A percentile compares a stretch with the other conserved stretches of the same genome.
phyloP scores from a whole-genome alignment of 2,888 invertebrate species.

The Leptothorax acervorum region DNA sequence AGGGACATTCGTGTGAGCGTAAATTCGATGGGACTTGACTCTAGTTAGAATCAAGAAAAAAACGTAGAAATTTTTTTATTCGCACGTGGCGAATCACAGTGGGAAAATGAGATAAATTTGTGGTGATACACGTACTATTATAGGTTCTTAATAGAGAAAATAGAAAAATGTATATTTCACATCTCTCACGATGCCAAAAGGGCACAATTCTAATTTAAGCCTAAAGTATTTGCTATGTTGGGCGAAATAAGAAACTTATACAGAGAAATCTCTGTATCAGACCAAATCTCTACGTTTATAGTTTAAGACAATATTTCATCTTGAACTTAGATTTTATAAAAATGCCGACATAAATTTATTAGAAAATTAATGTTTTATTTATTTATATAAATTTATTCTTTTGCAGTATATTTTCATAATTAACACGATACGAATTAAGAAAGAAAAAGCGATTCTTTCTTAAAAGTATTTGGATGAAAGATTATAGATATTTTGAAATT shows the following conservation, averaged over 20 bases:
- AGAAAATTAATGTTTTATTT: neutral
- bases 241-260: neutral
- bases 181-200: neutral
- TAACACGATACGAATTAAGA: neutral
- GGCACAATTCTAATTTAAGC: neutral
- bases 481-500: constrained; percentile 1
- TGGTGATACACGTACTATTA: neutral
- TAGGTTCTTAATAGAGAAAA: neutral
- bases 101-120: neutral
- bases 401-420: neutral
- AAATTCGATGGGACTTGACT: neutral
- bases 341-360: neutral
- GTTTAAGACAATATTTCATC: neutral
- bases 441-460: neutral
- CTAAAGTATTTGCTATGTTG: neutral
- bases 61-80: neutral
- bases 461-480: neutral
- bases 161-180: neutral
- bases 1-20: neutral
- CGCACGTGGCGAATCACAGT: neutral
- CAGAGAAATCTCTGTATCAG: neutral
- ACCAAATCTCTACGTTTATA: neutral
- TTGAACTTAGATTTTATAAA: neutral
- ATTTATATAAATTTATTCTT: neutral
- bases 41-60: constrained; percentile 18